Evolutionary conservation across 2,113 vertebrate genomes (phyloP), one percentile per base, ranked within the genome.

Genomic region (Takifugu flavidus): DNA sequence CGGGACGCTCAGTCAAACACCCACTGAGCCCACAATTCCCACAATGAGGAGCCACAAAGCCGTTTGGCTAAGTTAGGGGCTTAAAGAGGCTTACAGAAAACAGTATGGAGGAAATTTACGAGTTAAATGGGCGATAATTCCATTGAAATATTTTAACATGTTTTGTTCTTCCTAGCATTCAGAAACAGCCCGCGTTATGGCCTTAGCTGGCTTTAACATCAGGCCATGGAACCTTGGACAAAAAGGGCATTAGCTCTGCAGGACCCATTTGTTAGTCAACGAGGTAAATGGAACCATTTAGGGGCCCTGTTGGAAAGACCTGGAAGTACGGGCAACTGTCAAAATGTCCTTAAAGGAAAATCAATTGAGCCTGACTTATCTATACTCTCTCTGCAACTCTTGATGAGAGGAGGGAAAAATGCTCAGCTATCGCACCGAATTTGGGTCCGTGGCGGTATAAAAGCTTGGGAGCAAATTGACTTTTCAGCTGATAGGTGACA

Each of bases 131-230:
- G 67, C 77, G 83, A 73, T 86, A 85, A 86, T 87, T 88, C 79
- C 81, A 87, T 89, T 89, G 88, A 82, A 78, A 86, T 20, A 20
- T 20, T 20, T 20, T 20, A 77, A 89, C 59, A 79, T 80, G 78
- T 89, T 77, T 91, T 89, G 81, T 90, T 91, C 89, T 80, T 64
- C 71, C 78, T 58, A 68, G 49, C 68, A 83, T 89, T 88, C 86
- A 84, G 72, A 85, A 73, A 86, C 72, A 83, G 89, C 82, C 78
- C 67, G 67, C 82, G 88, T 91, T 85, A 83, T 83, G 84, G 57
- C 61, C 57, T 78, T 59, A 70, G 69, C 74, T 72, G 65, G 78
- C 69, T 39, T 62, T 25, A 76, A 74, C 66, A 63, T 50, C 73
- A 66, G 59, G 62, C 74, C 79, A 60, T 65, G 68, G 74, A 63